Percentiles rank a stretch among this genome's conserved stretches.
Conservation (phyloP, 2,797 vertebrate species). For the Furcifer pardalis region DNA sequence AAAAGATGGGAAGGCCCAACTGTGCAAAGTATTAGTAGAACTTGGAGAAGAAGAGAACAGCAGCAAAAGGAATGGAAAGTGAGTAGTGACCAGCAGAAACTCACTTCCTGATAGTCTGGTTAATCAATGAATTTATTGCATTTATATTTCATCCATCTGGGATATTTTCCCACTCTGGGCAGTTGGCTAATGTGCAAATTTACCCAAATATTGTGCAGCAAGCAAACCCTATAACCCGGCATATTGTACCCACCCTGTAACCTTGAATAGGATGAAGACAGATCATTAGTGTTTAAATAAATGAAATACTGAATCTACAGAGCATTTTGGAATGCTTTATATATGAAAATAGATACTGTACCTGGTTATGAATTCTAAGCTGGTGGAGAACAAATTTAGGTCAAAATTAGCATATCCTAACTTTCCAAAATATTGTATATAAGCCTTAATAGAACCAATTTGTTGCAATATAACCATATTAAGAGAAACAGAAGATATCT, state of each 20-base stretch:
- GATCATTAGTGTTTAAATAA: not conserved
- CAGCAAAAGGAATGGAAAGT: too few species aligned
- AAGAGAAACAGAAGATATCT: not conserved
- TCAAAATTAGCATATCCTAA: not conserved
- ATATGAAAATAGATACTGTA: not conserved
- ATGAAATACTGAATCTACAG: not conserved
- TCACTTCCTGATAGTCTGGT: too few species aligned
- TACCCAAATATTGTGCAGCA: not conserved
- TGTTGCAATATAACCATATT: not conserved
- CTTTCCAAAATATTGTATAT: not conserved
- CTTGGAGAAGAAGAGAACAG: too few species aligned
- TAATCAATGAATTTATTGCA: too few species aligned
- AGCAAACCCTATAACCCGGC: not conserved
- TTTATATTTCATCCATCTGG: too few species aligned
- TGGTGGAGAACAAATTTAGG: not conserved
- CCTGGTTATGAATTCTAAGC: not conserved
- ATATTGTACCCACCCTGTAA: not conserved
- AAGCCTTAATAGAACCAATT: not conserved
- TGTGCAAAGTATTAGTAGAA: too few species aligned
- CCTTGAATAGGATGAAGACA: not conserved
- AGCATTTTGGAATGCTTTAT: not conserved
- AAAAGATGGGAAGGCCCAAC: too few species aligned
- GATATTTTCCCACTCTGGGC: too few species aligned
- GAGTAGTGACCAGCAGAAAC: too few species aligned
- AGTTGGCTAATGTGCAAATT: not conserved